These are phyloP conservation scores for Amphimallon solstitiale DNA, from an alignment of 2,888 invertebrate species.

Conservation along the genomic window DNA sequence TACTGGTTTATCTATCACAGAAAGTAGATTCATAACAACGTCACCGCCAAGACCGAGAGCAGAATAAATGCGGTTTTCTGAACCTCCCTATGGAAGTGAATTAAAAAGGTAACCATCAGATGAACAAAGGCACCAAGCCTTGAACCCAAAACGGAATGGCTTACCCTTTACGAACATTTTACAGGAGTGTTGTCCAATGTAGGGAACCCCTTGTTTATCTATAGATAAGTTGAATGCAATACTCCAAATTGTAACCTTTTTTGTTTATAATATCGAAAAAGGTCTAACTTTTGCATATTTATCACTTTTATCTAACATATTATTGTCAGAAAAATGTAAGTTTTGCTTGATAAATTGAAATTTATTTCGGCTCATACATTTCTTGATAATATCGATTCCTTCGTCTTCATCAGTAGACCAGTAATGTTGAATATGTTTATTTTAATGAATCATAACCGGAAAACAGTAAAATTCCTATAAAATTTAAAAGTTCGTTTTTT, in stretches of 20 bases:
- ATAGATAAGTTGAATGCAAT: constrained; percentile 48
- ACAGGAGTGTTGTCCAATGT: too few relatives aligned
- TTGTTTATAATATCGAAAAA: constrained; percentile 47
- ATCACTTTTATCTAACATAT: constrained; percentile 44
- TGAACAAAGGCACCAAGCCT: constrained; percentile 50
- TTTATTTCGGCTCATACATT: constrained; percentile 41
- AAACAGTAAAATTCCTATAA: constrained; percentile 8
- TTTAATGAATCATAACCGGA: constrained; percentile 29
- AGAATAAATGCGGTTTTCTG: constrained; percentile 37
- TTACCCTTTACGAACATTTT: constrained; percentile 52
- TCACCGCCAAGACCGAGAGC: too few relatives aligned
- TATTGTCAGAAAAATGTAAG: constrained; percentile 47
- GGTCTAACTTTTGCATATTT: constrained; percentile 50
- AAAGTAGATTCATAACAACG: constrained; percentile 46
- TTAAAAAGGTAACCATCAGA: too few relatives aligned
- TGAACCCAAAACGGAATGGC: constrained; percentile 52
- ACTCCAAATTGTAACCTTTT: constrained; percentile 46
- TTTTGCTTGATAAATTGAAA: constrained; percentile 46
- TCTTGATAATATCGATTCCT: constrained; percentile 34
- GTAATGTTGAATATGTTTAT: constrained; percentile 4
- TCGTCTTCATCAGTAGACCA: constrained; percentile 41
- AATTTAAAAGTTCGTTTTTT: too few relatives aligned
- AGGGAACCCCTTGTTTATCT: constrained; percentile 49
- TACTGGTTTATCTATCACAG: constrained; percentile 43
- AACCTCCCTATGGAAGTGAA: constrained; percentile 49